Evolutionary conservation across 1,140 invertebrate genomes (phyloP).

Genomic region (Brevipalpus yothersi): DNA sequence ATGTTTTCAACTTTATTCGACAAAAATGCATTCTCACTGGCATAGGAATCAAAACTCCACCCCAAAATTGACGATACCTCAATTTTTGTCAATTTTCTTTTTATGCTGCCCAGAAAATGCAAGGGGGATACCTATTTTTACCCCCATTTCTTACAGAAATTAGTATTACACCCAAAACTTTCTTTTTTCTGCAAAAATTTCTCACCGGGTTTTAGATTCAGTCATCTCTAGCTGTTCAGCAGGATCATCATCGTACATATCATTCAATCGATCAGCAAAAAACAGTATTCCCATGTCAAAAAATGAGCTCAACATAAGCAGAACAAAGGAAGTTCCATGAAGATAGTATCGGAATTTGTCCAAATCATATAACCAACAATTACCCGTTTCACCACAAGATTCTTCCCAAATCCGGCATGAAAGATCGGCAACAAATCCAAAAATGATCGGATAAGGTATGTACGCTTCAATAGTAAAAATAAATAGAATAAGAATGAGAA

Average conservation of each 20-base stretch:
- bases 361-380: conserved; percentile 19
- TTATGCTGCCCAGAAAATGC: no score
- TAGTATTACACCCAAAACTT: no score
- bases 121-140: no score
- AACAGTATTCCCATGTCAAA: conserved; percentile 10
- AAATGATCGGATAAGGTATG: conserved; percentile 20
- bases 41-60: no score
- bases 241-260: background rate
- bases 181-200: no score
- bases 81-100: no score
- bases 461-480: conserved; percentile 12
- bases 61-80: no score
- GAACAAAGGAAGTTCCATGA: conserved; percentile 10
- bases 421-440: conserved; percentile 17
- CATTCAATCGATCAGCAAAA: background rate
- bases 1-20: no score
- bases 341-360: conserved; percentile 15
- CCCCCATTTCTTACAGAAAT: no score
- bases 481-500: background rate
- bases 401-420: conserved; percentile 19
- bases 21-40: no score
- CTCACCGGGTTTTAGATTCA: no score
- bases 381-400: conserved; percentile 16
- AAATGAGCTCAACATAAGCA: conserved; percentile 10
- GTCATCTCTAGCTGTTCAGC: background rate